Conservation (phyloP, 2,797 vertebrate genomes). For the Poecilia wingei region DNA sequence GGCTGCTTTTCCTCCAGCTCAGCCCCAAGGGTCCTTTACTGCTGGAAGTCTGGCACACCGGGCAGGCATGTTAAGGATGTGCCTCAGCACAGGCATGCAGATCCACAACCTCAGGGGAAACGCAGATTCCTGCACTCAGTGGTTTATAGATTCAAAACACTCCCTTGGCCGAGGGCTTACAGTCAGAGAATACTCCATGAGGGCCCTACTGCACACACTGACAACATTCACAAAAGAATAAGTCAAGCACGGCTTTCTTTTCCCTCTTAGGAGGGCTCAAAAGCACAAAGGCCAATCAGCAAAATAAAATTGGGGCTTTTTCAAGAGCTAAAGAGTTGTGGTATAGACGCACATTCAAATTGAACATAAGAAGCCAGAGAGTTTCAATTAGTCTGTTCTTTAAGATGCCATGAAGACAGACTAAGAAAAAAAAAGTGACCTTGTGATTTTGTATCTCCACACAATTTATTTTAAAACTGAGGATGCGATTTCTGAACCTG, state of each 20-base stretch:
- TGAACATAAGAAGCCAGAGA: conserved; percentile 32
- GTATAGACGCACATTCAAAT: conserved; percentile 37
- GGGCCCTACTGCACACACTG: conserved; percentile 50
- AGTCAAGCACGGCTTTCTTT: conserved; percentile 58
- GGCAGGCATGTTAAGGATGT: conserved; percentile 55
- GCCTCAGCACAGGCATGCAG: conserved; percentile 64
- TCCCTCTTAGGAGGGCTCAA: conserved; percentile 56
- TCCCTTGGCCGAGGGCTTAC: conserved; percentile 59
- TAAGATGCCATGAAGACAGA: conserved; percentile 15
- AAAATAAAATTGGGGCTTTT: conserved; percentile 58
- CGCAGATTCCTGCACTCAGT: conserved; percentile 50
- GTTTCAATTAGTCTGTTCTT: conserved; percentile 46
- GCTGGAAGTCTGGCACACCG: conserved; percentile 55
- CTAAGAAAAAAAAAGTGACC: conserved; percentile 28
- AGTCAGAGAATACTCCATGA: conserved; percentile 54
- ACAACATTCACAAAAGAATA: conserved; percentile 69
- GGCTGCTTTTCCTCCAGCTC: conserved; percentile 50
- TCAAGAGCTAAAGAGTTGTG: conserved; percentile 52
- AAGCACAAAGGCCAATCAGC: conserved; percentile 58
- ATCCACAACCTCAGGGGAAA: conserved; percentile 55
- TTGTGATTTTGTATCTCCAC: conserved; percentile 44
- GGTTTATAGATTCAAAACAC: conserved; percentile 67
- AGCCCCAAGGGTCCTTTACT: conserved; percentile 46
- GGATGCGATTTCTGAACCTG: conserved; percentile 42
- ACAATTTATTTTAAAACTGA: conserved; percentile 50